Conservation (phyloP, 2,888 invertebrate species). For the Plusia festucae region DNA sequence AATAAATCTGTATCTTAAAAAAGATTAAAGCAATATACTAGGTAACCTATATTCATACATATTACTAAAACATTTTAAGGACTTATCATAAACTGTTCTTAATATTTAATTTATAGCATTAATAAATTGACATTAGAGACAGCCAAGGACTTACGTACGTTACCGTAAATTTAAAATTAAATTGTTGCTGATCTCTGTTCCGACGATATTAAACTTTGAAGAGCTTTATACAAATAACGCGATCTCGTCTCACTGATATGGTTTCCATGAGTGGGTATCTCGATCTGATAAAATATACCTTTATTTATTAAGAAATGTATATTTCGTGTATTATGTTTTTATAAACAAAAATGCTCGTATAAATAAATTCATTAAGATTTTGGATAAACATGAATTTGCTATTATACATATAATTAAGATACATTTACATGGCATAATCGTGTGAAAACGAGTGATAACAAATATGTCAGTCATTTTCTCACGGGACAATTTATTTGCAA, state of each 20-base stretch:
- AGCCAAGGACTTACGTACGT: constrained; percentile 30
- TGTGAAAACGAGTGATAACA: too few relatives aligned
- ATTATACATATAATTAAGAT: too few relatives aligned
- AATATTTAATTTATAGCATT: constrained; percentile 48
- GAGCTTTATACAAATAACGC: constrained; percentile 34
- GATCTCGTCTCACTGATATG: constrained; percentile 23
- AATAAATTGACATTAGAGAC: constrained; percentile 44
- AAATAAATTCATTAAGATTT: not conserved
- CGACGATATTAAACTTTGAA: constrained; percentile 40
- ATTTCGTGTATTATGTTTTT: not conserved
- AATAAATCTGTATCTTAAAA: too few relatives aligned
- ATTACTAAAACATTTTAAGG: constrained; percentile 19
- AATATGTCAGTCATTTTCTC: too few relatives aligned
- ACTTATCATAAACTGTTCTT: constrained; percentile 13
- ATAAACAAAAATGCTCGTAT: too few relatives aligned
- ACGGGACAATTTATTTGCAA: too few relatives aligned
- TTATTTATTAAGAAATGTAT: constrained; percentile 13
- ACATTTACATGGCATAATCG: too few relatives aligned
- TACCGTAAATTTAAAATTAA: constrained; percentile 47
- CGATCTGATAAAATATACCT: constrained; percentile 11
- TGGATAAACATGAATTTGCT: too few relatives aligned
- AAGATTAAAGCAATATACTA: too few relatives aligned
- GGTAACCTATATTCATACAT: not conserved
- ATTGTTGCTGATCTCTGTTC: constrained; percentile 29
- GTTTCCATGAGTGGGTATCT: constrained; percentile 19